Base-by-base conservation (phyloP, 1,140 invertebrate species). In the Augochlora pura region DNA sequence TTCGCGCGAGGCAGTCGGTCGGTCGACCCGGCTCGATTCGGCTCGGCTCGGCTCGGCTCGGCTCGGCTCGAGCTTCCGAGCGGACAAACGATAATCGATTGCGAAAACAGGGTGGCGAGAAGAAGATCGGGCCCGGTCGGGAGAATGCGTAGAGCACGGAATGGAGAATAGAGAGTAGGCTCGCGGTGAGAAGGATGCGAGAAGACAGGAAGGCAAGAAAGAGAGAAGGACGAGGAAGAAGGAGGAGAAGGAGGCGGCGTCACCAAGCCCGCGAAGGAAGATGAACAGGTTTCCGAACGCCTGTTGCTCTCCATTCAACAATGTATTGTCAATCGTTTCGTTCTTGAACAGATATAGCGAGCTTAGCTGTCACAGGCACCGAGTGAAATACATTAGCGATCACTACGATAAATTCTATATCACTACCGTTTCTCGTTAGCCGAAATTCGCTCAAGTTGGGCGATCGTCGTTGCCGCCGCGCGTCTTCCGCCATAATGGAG, bases 381-480 rank as follows among this genome's bases (percentile, higher is more conserved):
- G 82, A 83, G 77, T 87, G 88, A 86, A 90, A 90, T 81, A 86
- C 81, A 85, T 83, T 84, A 86, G 85, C 82, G 65, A 81, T 63
- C 81, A 88, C 85, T 86, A 88, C 83, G 38, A 80, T 87, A 57
- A 86, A 89, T 63, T 88, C 88, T 89, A 87, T 78, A 91, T 92
- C 89, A 91, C 91, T 92, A 91, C 88, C 87, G 87, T 86, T 86
- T 67, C 46, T 63, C 52, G 62, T 72, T 88, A 91, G 89, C 90
- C 89, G 85, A 91, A 85, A 82, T 86, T 86, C 73, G 78, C 65
- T 77, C 70, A 76, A 54, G 72, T 63, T 66, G 80, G 54, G 62
- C 66, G 27, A n/a, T n/a, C 32, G 12, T 46, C 0, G 3, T 39
- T 39, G 60, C 62, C 38, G 54, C 21, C 18, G 32, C 39, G n/a